Percentiles rank a stretch among this genome's conserved stretches.
phyloP scores from a whole-genome alignment of 1,140 invertebrate genomes.

The Caenorhabditis elegans region WBcel235 BX284604.4:2349501-2350000 shows the following conservation, averaged over 20 bases:
- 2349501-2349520: background rate
- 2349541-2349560: background rate
- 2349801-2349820: constrained; percentile 20
- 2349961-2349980: too few relatives aligned
- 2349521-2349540: background rate
- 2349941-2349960: too few relatives aligned
- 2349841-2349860: background rate
- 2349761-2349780: background rate
- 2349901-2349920: too few relatives aligned
- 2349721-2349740: background rate
- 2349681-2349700: background rate
- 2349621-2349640: constrained; percentile 2
- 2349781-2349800: background rate
- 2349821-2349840: constrained; percentile 3
- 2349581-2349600: background rate
- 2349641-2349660: background rate
- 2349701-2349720: background rate
- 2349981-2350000: too few relatives aligned
- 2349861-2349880: too few relatives aligned
- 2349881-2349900: too few relatives aligned
- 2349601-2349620: background rate
- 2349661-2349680: background rate
- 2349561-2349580: background rate
- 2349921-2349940: too few relatives aligned
- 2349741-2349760: background rate